Evolutionary conservation across 2,888 invertebrate species (phyloP), one percentile per base, ranked within the genome.

Genomic region (Barypeithes pellucidus): DNA sequence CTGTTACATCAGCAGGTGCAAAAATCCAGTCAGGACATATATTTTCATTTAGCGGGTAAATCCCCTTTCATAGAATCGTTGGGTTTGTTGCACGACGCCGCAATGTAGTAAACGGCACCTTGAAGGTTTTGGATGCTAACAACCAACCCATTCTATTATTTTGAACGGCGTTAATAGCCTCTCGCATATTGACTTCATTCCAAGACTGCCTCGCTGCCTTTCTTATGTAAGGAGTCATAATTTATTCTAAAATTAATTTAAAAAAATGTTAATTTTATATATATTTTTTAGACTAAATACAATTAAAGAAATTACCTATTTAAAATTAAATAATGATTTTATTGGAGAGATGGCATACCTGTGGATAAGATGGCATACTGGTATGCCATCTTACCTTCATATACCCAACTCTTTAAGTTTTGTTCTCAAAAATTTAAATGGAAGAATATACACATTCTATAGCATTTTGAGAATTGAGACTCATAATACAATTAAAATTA

Each of bases 291-390:
- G 54, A 59, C 47, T 7, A 24, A 33, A 43, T 59, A 50, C 14
- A 29, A 47, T 11, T 36, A 24, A 2, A 29, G 14, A 24, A n/a
- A n/a, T n/a, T n/a, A n/a, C n/a, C 36, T 65, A 65, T n/a, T n/a
- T n/a, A n/a, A n/a, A n/a, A n/a, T n/a, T n/a, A n/a, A n/a, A n/a
- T n/a, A n/a, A n/a, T n/a, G n/a, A n/a, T n/a, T n/a, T n/a, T n/a
- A n/a, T n/a, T n/a, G n/a, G n/a, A n/a, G n/a, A n/a, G n/a, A n/a
- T 14, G 29, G 4, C n/a, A n/a, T n/a, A n/a, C n/a, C n/a, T n/a
- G n/a, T n/a, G 20, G 66, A 33, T 66, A 36, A 66, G 66, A 66
- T 54, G 66, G 66, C 66, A 66, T 29, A 52, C 52, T 18, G 52
- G 59, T 45, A 45, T n/a, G 63, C 47, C 63, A 63, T 47, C 63